phyloP scores from a whole-genome alignment of 1,140 invertebrate genomes.

The Harpegnathos saltator region DNA sequence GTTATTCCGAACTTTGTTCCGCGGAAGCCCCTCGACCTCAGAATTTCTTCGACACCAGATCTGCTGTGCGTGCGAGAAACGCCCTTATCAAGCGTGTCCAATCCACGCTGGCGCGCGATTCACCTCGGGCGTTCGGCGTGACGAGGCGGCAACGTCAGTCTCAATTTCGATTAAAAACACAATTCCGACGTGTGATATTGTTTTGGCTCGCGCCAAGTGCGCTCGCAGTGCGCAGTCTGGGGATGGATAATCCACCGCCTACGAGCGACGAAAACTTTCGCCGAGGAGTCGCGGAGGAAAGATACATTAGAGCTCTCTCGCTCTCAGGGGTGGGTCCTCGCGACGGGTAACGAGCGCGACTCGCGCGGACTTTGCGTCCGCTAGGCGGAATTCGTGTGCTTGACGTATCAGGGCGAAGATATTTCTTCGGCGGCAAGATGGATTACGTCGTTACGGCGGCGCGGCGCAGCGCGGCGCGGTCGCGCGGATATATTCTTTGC shows the following conservation, averaged over 20 bases:
- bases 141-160: constrained; percentile 33
- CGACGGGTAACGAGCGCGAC: constrained; percentile 17
- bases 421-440: constrained; percentile 67
- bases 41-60: background rate
- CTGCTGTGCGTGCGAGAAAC: background rate
- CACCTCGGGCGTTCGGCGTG: background rate
- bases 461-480: constrained; percentile 30
- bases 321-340: constrained; percentile 36
- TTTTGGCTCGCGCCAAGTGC: no score
- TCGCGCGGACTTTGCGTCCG: constrained; percentile 63
- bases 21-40: constrained; percentile 23
- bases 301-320: constrained; percentile 35
- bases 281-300: background rate
- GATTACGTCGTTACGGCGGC: constrained; percentile 68
- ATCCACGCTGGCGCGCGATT: background rate
- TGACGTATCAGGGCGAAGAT: constrained; percentile 69
- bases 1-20: constrained; percentile 22
- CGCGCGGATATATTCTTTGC: constrained; percentile 20
- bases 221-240: no score
- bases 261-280: background rate
- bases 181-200: background rate
- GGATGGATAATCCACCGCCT: no score
- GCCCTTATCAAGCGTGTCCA: constrained; percentile 47
- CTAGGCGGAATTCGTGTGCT: constrained; percentile 59
- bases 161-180: constrained; percentile 19